A percentile compares a stretch with the other conserved stretches of the same genome.
phyloP scores from a whole-genome alignment of 2,113 vertebrate species.

The Alces alces region DNA sequence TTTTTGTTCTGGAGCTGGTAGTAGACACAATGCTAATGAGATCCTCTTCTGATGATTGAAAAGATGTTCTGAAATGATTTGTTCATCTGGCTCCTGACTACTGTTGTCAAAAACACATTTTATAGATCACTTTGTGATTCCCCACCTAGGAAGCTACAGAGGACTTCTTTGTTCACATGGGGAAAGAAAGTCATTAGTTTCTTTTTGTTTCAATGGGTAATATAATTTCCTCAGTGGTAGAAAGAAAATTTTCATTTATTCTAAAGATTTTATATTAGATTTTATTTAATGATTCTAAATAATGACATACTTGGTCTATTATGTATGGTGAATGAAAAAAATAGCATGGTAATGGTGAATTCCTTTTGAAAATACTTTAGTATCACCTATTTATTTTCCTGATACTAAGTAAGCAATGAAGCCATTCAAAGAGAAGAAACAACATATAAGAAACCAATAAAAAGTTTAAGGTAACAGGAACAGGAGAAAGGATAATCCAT shows the following conservation, averaged over 20 bases:
- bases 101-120: neutral
- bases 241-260: neutral
- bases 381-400: neutral
- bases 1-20: neutral
- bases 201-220: conserved; percentile 16
- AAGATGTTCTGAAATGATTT: neutral
- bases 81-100: neutral
- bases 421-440: neutral
- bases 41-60: neutral
- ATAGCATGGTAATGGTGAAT: neutral
- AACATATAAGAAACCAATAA: neutral
- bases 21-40: neutral
- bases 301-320: neutral
- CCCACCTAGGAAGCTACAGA: neutral
- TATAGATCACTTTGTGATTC: neutral
- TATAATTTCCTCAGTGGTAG: neutral
- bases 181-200: neutral
- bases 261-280: neutral
- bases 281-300: neutral
- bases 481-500: neutral
- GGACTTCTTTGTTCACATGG: neutral
- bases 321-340: neutral
- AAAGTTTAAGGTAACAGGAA: neutral
- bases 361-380: neutral
- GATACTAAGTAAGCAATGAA: neutral